These are phyloP conservation scores for Parotia lawesii DNA, from an alignment of 2,113 vertebrate genomes.

Conservation along the genomic window DNA sequence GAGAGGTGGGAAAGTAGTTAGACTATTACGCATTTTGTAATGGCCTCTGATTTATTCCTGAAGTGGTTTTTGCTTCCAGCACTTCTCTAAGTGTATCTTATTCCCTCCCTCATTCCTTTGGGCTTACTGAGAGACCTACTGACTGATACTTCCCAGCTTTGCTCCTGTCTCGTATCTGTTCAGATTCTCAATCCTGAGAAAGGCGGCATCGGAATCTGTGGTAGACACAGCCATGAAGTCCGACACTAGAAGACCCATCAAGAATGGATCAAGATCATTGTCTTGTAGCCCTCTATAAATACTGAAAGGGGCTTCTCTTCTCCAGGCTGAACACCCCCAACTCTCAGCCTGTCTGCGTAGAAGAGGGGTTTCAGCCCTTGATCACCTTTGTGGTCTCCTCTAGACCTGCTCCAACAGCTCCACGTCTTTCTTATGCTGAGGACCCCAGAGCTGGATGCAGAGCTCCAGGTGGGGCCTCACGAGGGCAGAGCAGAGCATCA, in stretches of 20 bases:
- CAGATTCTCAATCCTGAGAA: background rate
- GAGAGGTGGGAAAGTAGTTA: background rate
- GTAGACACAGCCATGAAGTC: background rate
- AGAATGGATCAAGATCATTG: background rate
- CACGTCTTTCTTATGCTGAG: background rate
- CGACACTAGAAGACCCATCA: background rate
- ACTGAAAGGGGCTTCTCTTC: background rate
- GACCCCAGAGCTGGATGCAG: background rate
- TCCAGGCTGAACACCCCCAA: background rate
- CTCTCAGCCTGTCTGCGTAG: background rate
- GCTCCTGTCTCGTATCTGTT: background rate
- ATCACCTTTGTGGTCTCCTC: background rate
- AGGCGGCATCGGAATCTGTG: background rate
- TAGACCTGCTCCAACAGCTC: background rate
- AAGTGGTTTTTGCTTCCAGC: background rate
- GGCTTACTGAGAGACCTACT: background rate
- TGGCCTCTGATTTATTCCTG: constrained; percentile 9
- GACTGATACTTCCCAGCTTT: constrained; percentile 4
- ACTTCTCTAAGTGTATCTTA: background rate
- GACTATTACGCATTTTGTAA: background rate
- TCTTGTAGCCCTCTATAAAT: background rate
- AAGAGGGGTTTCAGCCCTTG: background rate
- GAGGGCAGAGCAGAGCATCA: background rate
- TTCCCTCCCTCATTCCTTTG: background rate
- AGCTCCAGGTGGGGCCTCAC: background rate